Evolutionary conservation across 2,888 invertebrate genomes (phyloP).

Genomic region (Xanthia togata): DNA sequence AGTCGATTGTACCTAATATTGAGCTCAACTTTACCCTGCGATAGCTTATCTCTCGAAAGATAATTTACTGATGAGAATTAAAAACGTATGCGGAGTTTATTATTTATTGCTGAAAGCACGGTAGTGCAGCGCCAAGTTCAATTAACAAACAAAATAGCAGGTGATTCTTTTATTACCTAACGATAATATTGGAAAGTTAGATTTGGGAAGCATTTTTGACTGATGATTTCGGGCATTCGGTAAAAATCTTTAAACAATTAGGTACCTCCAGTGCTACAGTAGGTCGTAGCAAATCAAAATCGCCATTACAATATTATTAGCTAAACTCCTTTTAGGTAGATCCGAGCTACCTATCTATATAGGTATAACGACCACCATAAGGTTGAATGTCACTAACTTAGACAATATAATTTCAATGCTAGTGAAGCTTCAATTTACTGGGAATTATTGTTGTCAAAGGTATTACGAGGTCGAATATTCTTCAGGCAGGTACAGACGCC

Average conservation of each 20-base stretch:
- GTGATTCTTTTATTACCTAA: not conserved
- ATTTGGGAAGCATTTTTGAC: not conserved
- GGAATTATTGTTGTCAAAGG: not conserved
- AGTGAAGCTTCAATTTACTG: not conserved
- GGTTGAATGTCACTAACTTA: not conserved
- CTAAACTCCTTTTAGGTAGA: not conserved
- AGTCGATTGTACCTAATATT: not conserved
- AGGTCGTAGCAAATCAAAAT: not conserved
- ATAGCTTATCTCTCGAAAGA: constrained; percentile 13
- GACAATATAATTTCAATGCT: not conserved
- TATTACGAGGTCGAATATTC: not conserved
- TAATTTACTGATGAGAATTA: constrained; percentile 10
- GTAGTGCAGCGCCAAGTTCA: constrained; percentile 10
- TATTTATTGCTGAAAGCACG: constrained; percentile 7
- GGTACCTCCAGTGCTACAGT: not conserved
- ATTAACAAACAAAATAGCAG: not conserved
- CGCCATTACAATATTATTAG: not conserved
- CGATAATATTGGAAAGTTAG: not conserved
- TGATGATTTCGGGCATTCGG: not conserved
- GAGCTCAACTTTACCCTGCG: constrained; percentile 1
- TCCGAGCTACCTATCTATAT: not conserved
- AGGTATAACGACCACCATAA: not conserved
- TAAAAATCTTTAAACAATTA: not conserved
- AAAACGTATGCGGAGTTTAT: constrained; percentile 1
- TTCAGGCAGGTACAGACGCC: not conserved